Base-by-base conservation (phyloP, 2,797 vertebrate genomes). In the Setipinna tenuifilis region DNA sequence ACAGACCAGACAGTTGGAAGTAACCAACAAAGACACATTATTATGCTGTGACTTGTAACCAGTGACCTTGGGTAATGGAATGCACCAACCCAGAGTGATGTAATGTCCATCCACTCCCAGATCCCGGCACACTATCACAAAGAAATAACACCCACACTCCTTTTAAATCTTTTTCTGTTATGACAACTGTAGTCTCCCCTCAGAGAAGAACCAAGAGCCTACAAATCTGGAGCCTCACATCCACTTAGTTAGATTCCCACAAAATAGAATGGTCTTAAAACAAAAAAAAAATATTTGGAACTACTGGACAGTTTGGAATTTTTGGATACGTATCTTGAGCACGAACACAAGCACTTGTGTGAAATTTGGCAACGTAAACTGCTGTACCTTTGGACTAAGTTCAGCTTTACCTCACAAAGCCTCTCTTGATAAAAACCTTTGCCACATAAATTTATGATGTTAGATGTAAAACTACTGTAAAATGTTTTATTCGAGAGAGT, bases 161-260 rank as follows among this genome's bases (percentile, higher is more conserved):
- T 78, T 78, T 21, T 78, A 78, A 78, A 78, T 78, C 71, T 44
- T 2, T 14, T 25, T 78, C 71, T 78, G 71, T 78, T 78, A 78
- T 78, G 71, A 78, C 71, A 41, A 78, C 31, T 78, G 31, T 17
- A 44, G 17, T 78, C 71, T 44, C 62, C 62, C 25, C 62, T 28
- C 62, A 28, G 62, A 68, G 62, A 68, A 28, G 62, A 68, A 68
- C 62, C 23, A 12, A 68, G 23, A 28, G 23, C 23, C 62, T 12
- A 28, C 25, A 68, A 54, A 54, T 54, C 50, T 10, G 14, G 50
- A 10, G 50, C 50, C 50, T 54, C 50, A 14, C 50, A 54, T 54
- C 50, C 50, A 54, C 50, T 54, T 54, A 14, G 50, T 68, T 61
- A 71, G 0, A 71, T 35, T 71, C 28, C 28, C 31, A 71, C 68